phyloP scores from a whole-genome alignment of 2,797 vertebrate genomes.

The Champsocephalus gunnari region DNA sequence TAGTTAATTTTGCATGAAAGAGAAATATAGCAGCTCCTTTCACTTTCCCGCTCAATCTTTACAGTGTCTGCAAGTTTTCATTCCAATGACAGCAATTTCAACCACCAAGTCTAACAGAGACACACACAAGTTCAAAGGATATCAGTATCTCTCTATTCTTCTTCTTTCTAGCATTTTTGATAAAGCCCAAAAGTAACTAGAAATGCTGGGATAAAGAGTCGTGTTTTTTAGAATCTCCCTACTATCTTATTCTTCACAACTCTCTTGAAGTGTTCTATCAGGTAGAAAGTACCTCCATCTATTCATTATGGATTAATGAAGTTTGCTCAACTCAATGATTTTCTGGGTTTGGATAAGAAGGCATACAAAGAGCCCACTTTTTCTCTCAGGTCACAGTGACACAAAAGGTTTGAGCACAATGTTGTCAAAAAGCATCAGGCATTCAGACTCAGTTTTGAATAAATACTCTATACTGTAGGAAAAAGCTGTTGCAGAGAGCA shows the following conservation, averaged over 20 bases:
- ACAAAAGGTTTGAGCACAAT: constrained; percentile 1
- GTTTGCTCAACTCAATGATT: neutral
- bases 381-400: no score
- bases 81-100: constrained; percentile 31
- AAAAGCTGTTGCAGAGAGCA: constrained; percentile 48
- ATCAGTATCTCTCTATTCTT: constrained; percentile 37
- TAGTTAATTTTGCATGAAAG: constrained; percentile 11
- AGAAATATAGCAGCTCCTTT: constrained; percentile 11
- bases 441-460: constrained; percentile 15
- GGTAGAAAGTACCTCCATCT: neutral
- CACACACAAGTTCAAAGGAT: constrained; percentile 23
- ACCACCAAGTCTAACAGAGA: constrained; percentile 26
- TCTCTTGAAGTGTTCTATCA: neutral
- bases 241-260: neutral
- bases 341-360: neutral
- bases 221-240: neutral
- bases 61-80: constrained; percentile 24
- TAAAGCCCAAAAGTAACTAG: constrained; percentile 51
- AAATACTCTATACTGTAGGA: constrained; percentile 24
- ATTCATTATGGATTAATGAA: constrained; percentile 19
- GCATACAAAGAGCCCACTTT: no score
- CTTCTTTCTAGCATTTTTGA: constrained; percentile 49
- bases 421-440: constrained; percentile 20
- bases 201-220: constrained; percentile 19
- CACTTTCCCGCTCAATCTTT: constrained; percentile 17